Evolutionary conservation across 2,797 vertebrate species (phyloP).

Genomic region (Helicolenus hilgendorfi): DNA sequence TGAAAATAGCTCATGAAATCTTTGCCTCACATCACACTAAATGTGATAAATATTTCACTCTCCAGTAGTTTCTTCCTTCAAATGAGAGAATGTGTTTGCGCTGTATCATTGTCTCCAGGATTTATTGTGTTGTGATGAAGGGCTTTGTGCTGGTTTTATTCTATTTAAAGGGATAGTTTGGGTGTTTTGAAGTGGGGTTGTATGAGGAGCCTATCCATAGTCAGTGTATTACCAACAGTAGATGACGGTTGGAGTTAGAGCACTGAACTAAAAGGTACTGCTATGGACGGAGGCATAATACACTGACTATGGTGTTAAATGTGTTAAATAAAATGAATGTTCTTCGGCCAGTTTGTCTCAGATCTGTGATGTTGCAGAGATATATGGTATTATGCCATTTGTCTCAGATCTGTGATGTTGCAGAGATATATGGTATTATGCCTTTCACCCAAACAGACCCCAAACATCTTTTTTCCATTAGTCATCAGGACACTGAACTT

Average conservation of each 20-base stretch:
- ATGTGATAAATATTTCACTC: neutral
- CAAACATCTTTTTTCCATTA: no score
- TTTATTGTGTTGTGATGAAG: neutral
- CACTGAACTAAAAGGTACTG: neutral
- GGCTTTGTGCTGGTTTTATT: neutral
- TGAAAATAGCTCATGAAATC: conserved; percentile 5
- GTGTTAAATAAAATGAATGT: neutral
- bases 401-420: neutral
- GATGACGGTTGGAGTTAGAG: neutral
- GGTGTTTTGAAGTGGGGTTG: neutral
- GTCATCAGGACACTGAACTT: no score
- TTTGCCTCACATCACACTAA: neutral
- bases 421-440: neutral
- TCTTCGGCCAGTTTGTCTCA: neutral
- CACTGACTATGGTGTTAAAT: no score
- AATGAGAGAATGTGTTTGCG: neutral
- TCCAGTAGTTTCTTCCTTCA: neutral
- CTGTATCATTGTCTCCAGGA: neutral
- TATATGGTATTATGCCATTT: neutral
- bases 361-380: neutral
- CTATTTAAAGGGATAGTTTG: neutral
- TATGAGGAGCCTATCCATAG: neutral
- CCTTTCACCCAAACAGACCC: no score
- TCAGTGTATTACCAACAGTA: neutral
- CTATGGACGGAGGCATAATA: no score